phyloP scores from a whole-genome alignment of 2,888 invertebrate species.

The Erebia aethiops region DNA sequence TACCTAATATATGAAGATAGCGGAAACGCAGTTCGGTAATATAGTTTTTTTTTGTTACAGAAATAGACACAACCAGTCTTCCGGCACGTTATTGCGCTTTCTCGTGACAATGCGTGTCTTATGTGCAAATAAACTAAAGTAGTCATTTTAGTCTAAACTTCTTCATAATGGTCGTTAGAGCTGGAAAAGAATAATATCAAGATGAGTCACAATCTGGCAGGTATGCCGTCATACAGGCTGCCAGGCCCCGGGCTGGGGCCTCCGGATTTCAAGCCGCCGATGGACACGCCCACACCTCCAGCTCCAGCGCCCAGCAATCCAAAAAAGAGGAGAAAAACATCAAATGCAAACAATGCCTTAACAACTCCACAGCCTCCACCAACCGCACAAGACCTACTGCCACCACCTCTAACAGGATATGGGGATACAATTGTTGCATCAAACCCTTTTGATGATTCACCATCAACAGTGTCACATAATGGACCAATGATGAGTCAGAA shows the following conservation, averaged over 20 bases:
- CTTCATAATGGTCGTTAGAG: conserved; percentile 69
- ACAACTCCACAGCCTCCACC: conserved; percentile 88
- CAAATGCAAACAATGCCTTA: conserved; percentile 86
- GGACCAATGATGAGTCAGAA: conserved; percentile 85
- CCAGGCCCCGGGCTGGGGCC: conserved; percentile 88
- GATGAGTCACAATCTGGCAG: conserved; percentile 92
- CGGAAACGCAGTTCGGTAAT: conserved; percentile 28
- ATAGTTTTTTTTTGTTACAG: conserved; percentile 71
- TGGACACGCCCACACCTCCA: conserved; percentile 87
- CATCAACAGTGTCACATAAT: conserved; percentile 84
- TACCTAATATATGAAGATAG: conserved; percentile 20
- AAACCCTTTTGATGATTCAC: conserved; percentile 97
- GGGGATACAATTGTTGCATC: conserved; percentile 97
- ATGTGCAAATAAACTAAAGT: conserved; percentile 60
- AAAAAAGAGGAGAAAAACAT: conserved; percentile 93
- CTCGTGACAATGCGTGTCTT: conserved; percentile 73
- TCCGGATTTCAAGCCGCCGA: conserved; percentile 88
- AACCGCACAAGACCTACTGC: conserved; percentile 89
- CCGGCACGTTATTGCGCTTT: conserved; percentile 69
- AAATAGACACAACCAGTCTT: conserved; percentile 75
- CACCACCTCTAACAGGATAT: conserved; percentile 94
- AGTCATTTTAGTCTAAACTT: conserved; percentile 47
- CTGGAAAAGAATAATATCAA: conserved; percentile 66
- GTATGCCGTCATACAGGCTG: conserved; percentile 91
- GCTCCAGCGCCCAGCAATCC: conserved; percentile 92